Evolutionary conservation across 2,888 invertebrate species (phyloP), one percentile per base, ranked within the genome.

Genomic region (Oeneis ivallda): DNA sequence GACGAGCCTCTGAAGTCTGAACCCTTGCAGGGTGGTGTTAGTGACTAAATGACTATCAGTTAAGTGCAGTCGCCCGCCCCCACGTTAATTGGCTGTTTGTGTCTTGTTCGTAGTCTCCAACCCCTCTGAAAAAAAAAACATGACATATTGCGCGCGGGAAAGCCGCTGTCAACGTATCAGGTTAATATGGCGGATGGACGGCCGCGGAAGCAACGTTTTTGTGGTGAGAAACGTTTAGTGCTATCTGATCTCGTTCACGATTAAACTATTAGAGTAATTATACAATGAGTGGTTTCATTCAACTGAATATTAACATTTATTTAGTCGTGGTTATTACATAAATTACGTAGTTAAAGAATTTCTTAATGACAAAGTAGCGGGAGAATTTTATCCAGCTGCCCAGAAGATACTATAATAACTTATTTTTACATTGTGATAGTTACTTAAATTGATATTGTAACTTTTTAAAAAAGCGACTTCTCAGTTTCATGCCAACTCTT

Each of bases 71-170:
- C 75, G 81, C 84, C 86, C 89, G 85, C 89, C 90, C 87, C 87
- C 78, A 75, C 80, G 82, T 84, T 91, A 90, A 92, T 91, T 90
- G 91, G 89, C 82, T 90, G 91, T 90, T 89, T 91, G 89, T 89
- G 87, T 84, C 89, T 56, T 34, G 56, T 39, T 26, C 39, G 34
- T 53, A 87, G 87, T 88, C 87, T 84, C 89, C 89, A 90, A 85
- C 89, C 90, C 90, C 87, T 87, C 80, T 84, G 80, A 84, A 89
- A 90, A 90, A 76, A 86, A 90, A 88, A 45, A 84, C 85, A 85
- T 83, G 85, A 89, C 90, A 89, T 89, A 87, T 87, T 89, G 89
- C 80, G 85, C 89, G 89, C 90, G 91, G 89, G 89, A 90, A 90
- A 87, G 83, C 80, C 75, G 80, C 85, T 88, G 88, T 87, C 89